Evolutionary conservation across 2,113 vertebrate genomes (phyloP).

Genomic region (Megaptera novaeangliae): DNA sequence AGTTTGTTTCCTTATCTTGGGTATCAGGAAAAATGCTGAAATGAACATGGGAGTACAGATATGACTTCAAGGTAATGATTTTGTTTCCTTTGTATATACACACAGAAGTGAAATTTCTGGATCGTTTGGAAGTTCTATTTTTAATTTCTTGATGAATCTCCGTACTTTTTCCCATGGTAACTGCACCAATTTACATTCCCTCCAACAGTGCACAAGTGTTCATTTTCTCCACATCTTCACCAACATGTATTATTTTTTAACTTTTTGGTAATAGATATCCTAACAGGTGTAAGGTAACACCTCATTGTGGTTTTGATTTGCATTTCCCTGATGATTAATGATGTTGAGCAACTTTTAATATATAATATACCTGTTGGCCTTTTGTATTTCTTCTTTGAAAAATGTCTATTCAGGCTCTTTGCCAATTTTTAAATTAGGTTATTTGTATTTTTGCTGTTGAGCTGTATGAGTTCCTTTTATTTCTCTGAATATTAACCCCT

Average conservation of each 20-base stretch:
- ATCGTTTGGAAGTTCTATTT: background rate
- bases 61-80: background rate
- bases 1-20: background rate
- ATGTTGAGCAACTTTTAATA: background rate
- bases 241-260: background rate
- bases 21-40: background rate
- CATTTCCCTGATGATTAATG: background rate
- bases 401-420: background rate
- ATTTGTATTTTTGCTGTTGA: background rate
- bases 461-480: background rate
- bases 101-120: background rate
- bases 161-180: background rate
- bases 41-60: background rate
- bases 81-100: background rate
- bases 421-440: background rate
- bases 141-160: background rate
- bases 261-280: background rate
- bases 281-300: background rate
- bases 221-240: background rate
- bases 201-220: background rate
- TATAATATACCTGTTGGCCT: background rate
- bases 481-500: background rate
- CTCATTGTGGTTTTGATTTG: background rate
- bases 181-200: background rate
- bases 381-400: background rate